Conservation (phyloP, 2,888 invertebrate species). For the Pollenia labialis region DNA sequence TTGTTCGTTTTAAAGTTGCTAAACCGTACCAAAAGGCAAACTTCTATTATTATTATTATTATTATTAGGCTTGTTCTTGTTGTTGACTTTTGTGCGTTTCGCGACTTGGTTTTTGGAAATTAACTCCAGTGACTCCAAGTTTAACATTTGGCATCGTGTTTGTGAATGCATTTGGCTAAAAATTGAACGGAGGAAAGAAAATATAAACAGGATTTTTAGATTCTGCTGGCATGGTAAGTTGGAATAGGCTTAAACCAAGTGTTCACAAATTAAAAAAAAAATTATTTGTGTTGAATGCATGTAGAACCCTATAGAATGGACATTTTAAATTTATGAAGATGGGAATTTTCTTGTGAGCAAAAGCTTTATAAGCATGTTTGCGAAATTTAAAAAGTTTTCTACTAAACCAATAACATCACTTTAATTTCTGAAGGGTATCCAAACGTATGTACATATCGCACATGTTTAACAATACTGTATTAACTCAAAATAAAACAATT, state of each 20-base stretch:
- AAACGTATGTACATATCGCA: neutral
- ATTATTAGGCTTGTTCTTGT: constrained; percentile 48
- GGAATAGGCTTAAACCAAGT: neutral
- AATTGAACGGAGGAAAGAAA: constrained; percentile 7
- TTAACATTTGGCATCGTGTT: constrained; percentile 30
- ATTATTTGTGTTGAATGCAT: too few species aligned
- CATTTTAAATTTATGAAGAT: too few species aligned
- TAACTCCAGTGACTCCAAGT: constrained; percentile 55
- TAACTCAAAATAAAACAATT: too few species aligned
- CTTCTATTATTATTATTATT: constrained; percentile 56
- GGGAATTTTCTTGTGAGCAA: neutral
- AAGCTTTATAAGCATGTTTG: too few species aligned
- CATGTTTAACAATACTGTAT: too few species aligned
- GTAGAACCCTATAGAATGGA: too few species aligned
- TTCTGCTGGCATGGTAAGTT: neutral
- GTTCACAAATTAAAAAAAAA: neutral
- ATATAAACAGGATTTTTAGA: neutral
- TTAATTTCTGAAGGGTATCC: neutral
- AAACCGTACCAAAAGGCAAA: constrained; percentile 49
- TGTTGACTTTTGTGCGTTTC: constrained; percentile 63
- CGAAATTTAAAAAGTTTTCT: too few species aligned
- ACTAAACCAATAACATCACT: too few species aligned
- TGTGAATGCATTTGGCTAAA: constrained; percentile 34
- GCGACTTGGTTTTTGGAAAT: constrained; percentile 60
- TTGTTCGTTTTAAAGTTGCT: constrained; percentile 42